These are phyloP conservation scores for Dascillus cervinus DNA, from an alignment of 2,888 invertebrate genomes.

Conservation along the genomic window DNA sequence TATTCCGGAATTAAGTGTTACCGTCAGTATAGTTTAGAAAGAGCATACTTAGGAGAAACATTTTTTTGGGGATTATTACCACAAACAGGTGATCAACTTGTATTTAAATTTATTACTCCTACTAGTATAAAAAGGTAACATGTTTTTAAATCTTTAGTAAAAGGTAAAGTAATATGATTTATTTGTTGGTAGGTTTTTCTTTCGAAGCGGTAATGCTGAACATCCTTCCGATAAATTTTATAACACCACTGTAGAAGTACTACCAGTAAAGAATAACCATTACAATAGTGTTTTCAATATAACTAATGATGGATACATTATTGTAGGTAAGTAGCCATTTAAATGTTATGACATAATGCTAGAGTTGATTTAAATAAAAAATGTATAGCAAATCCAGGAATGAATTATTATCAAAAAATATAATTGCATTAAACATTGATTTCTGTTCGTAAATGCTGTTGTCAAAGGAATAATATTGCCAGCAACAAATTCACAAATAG, in stretches of 20 bases:
- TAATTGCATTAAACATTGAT: too few relatives aligned
- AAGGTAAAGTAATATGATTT: conserved; percentile 4
- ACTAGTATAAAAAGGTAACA: conserved; percentile 58
- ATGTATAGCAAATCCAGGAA: too few relatives aligned
- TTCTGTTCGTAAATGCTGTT: too few relatives aligned
- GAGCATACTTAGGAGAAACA: conserved; percentile 78
- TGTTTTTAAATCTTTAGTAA: neutral
- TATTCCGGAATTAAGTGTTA: conserved; percentile 71
- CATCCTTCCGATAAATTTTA: conserved; percentile 84
- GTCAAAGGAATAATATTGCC: too few relatives aligned
- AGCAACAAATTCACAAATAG: too few relatives aligned
- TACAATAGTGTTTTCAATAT: conserved; percentile 49
- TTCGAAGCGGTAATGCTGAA: conserved; percentile 84
- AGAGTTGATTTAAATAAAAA: too few relatives aligned
- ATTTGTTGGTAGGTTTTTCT: conserved; percentile 56
- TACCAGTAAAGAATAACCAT: conserved; percentile 46
- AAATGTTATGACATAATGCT: too few relatives aligned
- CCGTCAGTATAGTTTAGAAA: conserved; percentile 66
- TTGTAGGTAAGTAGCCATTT: conserved; percentile 56
- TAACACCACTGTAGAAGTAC: conserved; percentile 77
- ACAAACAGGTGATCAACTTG: conserved; percentile 69
- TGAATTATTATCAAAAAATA: too few relatives aligned
- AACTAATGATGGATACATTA: conserved; percentile 60
- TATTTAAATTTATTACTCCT: conserved; percentile 72
- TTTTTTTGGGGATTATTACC: conserved; percentile 91